phyloP scores from a whole-genome alignment of 2,797 vertebrate species.

The Alauda arvensis region DNA sequence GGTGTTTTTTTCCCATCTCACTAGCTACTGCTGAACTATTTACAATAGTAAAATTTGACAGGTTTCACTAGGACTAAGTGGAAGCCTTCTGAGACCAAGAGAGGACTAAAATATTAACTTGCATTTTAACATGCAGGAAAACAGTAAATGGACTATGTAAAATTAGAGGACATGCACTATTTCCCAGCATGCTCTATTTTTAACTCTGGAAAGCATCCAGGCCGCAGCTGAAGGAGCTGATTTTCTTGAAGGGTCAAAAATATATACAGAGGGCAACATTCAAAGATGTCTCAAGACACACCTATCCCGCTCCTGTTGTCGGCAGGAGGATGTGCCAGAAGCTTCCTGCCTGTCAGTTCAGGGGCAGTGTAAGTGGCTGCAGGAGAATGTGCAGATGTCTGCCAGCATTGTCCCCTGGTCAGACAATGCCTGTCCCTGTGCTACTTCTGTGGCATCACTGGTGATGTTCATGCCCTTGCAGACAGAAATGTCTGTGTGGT shows the following conservation, averaged over 20 bases:
- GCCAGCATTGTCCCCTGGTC: neutral
- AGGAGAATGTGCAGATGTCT: neutral
- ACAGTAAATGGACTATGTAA: neutral
- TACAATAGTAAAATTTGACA: neutral
- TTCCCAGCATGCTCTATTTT: conserved; percentile 5
- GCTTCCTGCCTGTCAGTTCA: neutral
- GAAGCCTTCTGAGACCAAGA: neutral
- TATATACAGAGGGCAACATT: neutral
- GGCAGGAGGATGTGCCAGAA: neutral
- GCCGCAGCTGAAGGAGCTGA: neutral
- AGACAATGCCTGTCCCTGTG: neutral
- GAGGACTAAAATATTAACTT: neutral
- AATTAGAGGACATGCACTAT: neutral
- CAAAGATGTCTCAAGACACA: neutral
- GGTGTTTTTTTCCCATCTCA: accelerated
- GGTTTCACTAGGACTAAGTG: neutral
- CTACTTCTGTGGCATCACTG: neutral
- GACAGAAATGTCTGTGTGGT: neutral
- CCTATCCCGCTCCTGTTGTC: neutral
- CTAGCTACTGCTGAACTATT: neutral
- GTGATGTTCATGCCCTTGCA: neutral
- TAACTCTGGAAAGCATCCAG: neutral
- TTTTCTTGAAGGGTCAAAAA: neutral
- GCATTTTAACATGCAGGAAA: neutral
- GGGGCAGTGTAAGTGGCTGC: neutral